Base-by-base conservation (phyloP, 2,797 vertebrate species). In the Nyctalus aviator region DNA sequence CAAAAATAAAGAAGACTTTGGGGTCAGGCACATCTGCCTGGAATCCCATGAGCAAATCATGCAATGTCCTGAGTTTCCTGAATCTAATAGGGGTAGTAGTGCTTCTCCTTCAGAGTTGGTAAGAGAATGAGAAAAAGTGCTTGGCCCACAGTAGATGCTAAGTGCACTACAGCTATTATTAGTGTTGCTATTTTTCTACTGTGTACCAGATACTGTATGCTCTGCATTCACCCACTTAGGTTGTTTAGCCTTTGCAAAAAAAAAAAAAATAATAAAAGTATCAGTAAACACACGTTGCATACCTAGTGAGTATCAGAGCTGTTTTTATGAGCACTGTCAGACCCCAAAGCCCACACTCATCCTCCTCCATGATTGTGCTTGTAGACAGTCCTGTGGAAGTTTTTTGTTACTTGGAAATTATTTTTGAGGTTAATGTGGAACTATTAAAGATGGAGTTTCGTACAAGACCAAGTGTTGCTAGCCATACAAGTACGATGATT, bases 221-320 rank as follows among this genome's bases (percentile, higher is more conserved):
- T 50, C 84, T 79, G 57, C 17, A 30, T 46, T 17, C 1, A 27
- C 44, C 21, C 71, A 57, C 27, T 27, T 84, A 62, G 3, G 32
- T n/a, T 72, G 23, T 50, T 79, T 68, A 83, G 62, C 76, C 50
- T 30, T 94, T 35, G 66, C 25, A 88, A 84, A 66, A 75, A 69
- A n/a, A 88, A 84, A 66, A 75, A 69, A n/a, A 32, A 68, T 44
- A 69, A 75, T 75, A 41, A 76, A 91, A 68, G 66, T 37, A 27
- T 46, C 23, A 46, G 5, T 64, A 30, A 21, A 32, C 27, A 8
- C 8, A 77, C 55, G 57, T 78, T 21, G 14, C 30, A 73, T 37
- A 57, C 57, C 71, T 53, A 59, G 55, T 57, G 10, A 66, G 18
- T 7, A 30, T 84, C 66, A 73, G 32, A 73, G 37, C 66, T 68